Base-by-base conservation (phyloP, 2,888 invertebrate genomes). In the Ethmia dodecea region DNA sequence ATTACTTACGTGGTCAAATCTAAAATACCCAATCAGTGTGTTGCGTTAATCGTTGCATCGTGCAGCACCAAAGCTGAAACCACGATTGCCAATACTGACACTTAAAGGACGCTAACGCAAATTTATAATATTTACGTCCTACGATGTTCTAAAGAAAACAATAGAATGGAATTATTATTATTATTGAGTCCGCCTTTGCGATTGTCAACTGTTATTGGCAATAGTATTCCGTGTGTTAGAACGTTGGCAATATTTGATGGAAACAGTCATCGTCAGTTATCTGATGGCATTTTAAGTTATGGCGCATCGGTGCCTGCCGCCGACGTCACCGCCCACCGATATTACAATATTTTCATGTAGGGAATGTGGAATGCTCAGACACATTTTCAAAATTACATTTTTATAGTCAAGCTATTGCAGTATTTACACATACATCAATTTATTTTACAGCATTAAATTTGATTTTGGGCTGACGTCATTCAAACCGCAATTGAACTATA, bases 231-330 rank as follows among this genome's bases (percentile, higher is more conserved):
- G 35, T 40, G 39, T 33, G 38, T 28, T 33, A 16, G 37, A 11
- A 30, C 6, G n/a, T n/a, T n/a, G 5, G 8, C 72, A 56, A 72
- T 72, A 67, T 60, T 57, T 52, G 59, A 62, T 55, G 58, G 65
- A 69, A 67, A 55, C 55, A 57, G 60, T 66, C 61, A 52, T 53
- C 58, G 55, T 40, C 47, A 44, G 54, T 69, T 71, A 73, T 72
- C 70, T 55, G 73, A 74, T 72, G 71, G 65, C 60, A 68, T 66
- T 66, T 66, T 69, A 56, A 70, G 62, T 65, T 62, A 66, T 62
- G 60, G 58, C 58, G 57, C 55, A 57, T 56, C 57, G 26, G 79
- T 80, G 52, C 73, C 76, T 70, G 67, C 53, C 71, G 49, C 66
- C 65, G 73, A 55, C 64, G 60, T 74, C 76, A 57, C 75, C 67